A percentile compares a stretch with the other conserved stretches of the same genome.
phyloP scores from a whole-genome alignment of 1,140 invertebrate species.

The Nephila pilipes region DNA sequence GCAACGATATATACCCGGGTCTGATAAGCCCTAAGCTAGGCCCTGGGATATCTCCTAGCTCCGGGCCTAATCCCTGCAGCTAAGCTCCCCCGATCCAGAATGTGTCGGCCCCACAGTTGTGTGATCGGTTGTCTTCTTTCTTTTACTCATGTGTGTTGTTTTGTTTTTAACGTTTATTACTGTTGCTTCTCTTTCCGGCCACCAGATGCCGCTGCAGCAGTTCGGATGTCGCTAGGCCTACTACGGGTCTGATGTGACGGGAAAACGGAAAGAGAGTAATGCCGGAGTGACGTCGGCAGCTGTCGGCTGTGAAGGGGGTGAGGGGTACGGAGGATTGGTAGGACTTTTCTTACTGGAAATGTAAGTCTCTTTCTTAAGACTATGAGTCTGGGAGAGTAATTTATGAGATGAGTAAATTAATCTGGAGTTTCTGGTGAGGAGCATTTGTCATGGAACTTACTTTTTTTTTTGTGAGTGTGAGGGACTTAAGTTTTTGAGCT shows the following conservation, averaged over 20 bases:
- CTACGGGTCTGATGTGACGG: background rate
- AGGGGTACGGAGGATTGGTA: constrained; percentile 30
- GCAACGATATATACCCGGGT: constrained; percentile 73
- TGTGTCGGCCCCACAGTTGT: constrained; percentile 53
- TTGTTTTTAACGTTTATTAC: constrained; percentile 24
- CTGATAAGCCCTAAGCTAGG: constrained; percentile 70
- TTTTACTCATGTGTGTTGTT: background rate
- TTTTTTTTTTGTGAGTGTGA: background rate
- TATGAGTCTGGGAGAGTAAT: constrained; percentile 50
- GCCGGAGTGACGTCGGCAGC: constrained; percentile 66
- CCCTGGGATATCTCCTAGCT: constrained; percentile 69
- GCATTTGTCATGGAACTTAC: constrained; percentile 35
- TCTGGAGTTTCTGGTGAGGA: constrained; percentile 46
- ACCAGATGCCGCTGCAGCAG: constrained; percentile 42
- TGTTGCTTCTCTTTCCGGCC: constrained; percentile 32
- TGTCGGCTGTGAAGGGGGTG: constrained; percentile 19
- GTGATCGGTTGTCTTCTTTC: constrained; percentile 40
- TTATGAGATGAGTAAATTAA: constrained; percentile 65
- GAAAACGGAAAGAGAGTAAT: constrained; percentile 31
- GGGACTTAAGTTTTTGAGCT: background rate
- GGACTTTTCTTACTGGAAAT: constrained; percentile 39
- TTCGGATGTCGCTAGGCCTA: constrained; percentile 48
- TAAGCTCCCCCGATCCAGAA: constrained; percentile 64
- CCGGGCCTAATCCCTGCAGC: constrained; percentile 68
- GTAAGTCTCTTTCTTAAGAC: constrained; percentile 31